phyloP scores from a whole-genome alignment of 2,113 vertebrate genomes.

The Patagioenas fasciata region DNA sequence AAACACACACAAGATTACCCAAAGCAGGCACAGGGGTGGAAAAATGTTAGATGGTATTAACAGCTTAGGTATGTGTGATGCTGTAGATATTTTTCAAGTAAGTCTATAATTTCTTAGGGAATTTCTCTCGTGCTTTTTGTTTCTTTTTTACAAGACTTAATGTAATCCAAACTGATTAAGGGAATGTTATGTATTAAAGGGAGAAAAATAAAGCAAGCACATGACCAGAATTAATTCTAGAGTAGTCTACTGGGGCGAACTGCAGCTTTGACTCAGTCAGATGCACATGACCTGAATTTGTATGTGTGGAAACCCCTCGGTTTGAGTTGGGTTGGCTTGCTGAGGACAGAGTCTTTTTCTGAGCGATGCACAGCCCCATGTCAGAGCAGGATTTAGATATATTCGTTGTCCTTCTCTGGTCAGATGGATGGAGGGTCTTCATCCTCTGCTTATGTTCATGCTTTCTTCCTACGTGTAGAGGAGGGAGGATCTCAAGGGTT shows the following conservation, averaged over 20 bases:
- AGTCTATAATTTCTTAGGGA: not conserved
- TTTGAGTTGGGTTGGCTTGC: not conserved
- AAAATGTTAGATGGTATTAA: not conserved
- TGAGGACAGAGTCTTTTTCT: not conserved
- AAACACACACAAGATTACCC: slow-evolving; percentile 9
- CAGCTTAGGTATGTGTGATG: not conserved
- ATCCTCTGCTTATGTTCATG: not conserved
- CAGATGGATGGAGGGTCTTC: not conserved
- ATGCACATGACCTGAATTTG: not conserved
- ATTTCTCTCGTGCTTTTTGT: not conserved
- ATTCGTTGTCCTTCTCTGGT: not conserved
- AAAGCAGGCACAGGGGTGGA: not conserved
- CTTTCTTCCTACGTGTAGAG: not conserved
- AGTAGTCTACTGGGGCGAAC: not conserved
- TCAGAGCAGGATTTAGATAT: not conserved
- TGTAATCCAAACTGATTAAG: slow-evolving; percentile 12
- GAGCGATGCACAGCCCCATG: rapidly evolving
- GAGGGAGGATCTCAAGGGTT: not conserved
- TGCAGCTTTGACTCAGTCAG: not conserved
- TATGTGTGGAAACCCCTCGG: rapidly evolving
- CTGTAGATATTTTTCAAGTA: not conserved
- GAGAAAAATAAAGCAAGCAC: not conserved
- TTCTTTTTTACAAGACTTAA: slow-evolving; percentile 10
- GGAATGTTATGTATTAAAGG: not conserved
- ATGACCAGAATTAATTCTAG: not conserved